Evolutionary conservation across 2,113 vertebrate genomes (phyloP).

Genomic region (Pseudonaja textilis): DNA sequence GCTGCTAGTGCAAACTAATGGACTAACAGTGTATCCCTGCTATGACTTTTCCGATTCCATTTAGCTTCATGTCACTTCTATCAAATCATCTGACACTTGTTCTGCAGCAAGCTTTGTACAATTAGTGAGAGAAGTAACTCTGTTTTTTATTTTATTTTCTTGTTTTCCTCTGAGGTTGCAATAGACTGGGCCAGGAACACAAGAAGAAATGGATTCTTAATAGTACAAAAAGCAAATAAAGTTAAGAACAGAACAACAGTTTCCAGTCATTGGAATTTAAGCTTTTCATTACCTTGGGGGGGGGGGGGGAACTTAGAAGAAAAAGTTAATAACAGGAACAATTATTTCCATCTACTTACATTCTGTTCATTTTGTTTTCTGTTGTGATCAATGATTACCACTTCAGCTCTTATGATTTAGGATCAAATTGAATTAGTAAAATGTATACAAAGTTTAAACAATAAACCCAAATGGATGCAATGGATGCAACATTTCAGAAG

Average conservation of each 20-base stretch:
- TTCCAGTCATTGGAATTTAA: conserved; percentile 19
- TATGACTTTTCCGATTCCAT: conserved; percentile 78
- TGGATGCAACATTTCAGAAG: background rate
- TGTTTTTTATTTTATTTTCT: conserved; percentile 19
- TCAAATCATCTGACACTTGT: conserved; percentile 80
- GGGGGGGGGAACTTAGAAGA: background rate
- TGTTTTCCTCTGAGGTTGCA: conserved; percentile 60
- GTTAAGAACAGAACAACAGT: conserved; percentile 44
- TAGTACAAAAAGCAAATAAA: conserved; percentile 39
- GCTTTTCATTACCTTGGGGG: conserved; percentile 24
- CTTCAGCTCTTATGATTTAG: background rate
- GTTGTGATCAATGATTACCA: background rate
- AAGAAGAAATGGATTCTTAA: conserved; percentile 56
- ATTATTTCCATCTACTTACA: background rate
- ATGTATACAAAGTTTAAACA: background rate
- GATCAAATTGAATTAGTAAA: background rate
- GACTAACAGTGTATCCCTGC: conserved; percentile 80
- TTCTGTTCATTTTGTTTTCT: background rate
- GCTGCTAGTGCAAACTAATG: conserved; percentile 92
- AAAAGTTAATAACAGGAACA: background rate
- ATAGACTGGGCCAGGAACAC: conserved; percentile 44
- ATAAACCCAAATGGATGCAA: background rate
- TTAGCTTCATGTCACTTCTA: conserved; percentile 80
- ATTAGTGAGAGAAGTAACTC: conserved; percentile 73
- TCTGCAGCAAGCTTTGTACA: conserved; percentile 73